These are phyloP conservation scores for Anabacerthia variegaticeps DNA, from an alignment of 2,797 vertebrate species.

Conservation along the genomic window DNA sequence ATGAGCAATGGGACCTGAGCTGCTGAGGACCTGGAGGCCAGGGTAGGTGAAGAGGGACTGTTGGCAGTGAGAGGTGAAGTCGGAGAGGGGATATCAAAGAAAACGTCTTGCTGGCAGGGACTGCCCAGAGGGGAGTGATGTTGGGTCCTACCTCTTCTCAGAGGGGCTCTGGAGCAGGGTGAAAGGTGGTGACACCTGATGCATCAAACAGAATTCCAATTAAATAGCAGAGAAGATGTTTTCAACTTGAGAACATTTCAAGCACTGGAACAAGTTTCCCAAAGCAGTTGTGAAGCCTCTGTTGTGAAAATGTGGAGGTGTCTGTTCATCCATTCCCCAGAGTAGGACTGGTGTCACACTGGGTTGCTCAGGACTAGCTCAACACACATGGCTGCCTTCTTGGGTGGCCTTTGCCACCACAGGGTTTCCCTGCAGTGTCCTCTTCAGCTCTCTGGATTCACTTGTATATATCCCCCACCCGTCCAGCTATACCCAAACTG, in stretches of 20 bases:
- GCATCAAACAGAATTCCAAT: neutral
- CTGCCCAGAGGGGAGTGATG: neutral
- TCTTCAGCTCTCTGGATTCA: neutral
- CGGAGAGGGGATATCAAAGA: neutral
- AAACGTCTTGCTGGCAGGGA: neutral
- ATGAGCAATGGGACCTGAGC: accelerated
- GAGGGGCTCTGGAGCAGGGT: neutral
- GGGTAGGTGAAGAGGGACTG: accelerated
- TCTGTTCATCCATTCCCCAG: neutral
- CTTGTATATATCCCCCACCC: neutral
- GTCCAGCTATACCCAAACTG: neutral
- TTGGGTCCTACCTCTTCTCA: neutral
- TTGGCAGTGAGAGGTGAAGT: neutral
- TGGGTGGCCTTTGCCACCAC: neutral
- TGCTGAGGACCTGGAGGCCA: neutral
- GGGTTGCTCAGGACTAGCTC: neutral
- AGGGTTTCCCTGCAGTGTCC: neutral
- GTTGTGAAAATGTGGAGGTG: neutral
- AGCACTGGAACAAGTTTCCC: neutral
- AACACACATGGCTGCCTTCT: neutral
- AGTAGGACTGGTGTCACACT: neutral
- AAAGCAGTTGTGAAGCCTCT: neutral
- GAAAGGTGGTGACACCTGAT: neutral
- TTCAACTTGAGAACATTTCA: neutral
- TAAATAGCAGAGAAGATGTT: neutral